phyloP scores from a whole-genome alignment of 2,797 vertebrate species.

The Ambastaia sidthimunki region DNA sequence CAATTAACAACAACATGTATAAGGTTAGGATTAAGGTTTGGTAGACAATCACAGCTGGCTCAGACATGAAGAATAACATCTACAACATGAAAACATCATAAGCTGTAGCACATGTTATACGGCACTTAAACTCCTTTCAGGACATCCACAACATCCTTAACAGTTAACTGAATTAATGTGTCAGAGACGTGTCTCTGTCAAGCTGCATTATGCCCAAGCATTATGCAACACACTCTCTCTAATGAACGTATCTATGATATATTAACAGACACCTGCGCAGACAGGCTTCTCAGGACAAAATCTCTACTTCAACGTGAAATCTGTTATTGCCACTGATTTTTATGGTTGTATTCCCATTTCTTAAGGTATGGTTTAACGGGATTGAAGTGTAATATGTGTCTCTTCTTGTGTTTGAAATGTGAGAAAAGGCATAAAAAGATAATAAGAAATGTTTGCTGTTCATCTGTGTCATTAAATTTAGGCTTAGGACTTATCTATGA shows the following conservation, averaged over 20 bases:
- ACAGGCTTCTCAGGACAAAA: conserved; percentile 65
- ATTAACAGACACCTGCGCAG: conserved; percentile 72
- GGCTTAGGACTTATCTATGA: no score
- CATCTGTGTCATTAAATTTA: not conserved
- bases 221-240: conserved; percentile 60
- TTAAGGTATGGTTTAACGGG: conserved; percentile 66
- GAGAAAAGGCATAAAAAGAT: not conserved
- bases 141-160: conserved; percentile 53
- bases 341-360: conserved; percentile 71
- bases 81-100: not conserved
- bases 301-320: conserved; percentile 76
- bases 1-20: no score
- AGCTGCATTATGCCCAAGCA: conserved; percentile 67
- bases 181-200: conserved; percentile 75
- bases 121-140: conserved; percentile 58
- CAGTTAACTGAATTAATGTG: conserved; percentile 64
- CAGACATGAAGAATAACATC: not conserved
- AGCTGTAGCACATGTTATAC: no score
- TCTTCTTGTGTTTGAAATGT: conserved; percentile 34
- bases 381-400: conserved; percentile 50
- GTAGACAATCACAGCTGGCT: no score
- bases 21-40: no score
- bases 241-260: conserved; percentile 83
- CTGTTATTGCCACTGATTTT: conserved; percentile 73
- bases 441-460: not conserved